These are phyloP conservation scores for Verasper variegatus DNA, from an alignment of 2,113 vertebrate genomes.

Conservation along the genomic window DNA sequence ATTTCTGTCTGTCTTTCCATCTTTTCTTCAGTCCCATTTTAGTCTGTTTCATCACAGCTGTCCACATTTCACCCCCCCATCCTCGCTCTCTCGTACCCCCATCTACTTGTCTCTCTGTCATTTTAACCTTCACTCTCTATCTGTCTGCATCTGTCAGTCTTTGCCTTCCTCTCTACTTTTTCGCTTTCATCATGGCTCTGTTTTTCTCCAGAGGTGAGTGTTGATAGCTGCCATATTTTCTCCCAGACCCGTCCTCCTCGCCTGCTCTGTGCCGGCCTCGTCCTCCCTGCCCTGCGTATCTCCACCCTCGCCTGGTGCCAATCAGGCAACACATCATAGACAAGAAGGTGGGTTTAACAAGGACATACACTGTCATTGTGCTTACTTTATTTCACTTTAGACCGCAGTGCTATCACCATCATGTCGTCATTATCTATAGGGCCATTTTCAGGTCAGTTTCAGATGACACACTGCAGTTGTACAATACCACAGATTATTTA, in stretches of 20 bases:
- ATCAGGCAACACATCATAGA: slow-evolving; percentile 62
- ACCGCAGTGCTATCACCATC: background rate
- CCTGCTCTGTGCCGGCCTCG: background rate
- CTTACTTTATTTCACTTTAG: background rate
- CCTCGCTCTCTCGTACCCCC: background rate
- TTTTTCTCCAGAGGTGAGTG: slow-evolving; percentile 67
- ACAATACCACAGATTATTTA: slow-evolving; percentile 5
- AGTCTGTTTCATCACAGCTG: slow-evolving; percentile 61
- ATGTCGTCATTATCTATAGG: slow-evolving; percentile 20
- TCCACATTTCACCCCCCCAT: slow-evolving; percentile 35
- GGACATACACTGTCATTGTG: background rate
- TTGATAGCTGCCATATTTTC: slow-evolving; percentile 70
- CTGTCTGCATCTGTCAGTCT: slow-evolving; percentile 63
- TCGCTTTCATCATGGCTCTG: slow-evolving; percentile 61
- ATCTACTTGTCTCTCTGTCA: slow-evolving; percentile 62
- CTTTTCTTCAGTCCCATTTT: slow-evolving; percentile 35
- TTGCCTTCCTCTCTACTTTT: slow-evolving; percentile 49
- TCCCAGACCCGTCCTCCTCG: background rate
- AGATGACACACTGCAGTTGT: slow-evolving; percentile 24
- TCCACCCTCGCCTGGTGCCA: slow-evolving; percentile 23
- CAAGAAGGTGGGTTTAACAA: slow-evolving; percentile 27
- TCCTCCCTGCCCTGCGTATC: too few relatives aligned
- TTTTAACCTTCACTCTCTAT: slow-evolving; percentile 68
- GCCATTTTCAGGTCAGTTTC: slow-evolving; percentile 43
- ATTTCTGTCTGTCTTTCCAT: slow-evolving; percentile 21